Evolutionary conservation across 2,888 invertebrate species (phyloP).

Genomic region (Synergus umbraculus): DNA sequence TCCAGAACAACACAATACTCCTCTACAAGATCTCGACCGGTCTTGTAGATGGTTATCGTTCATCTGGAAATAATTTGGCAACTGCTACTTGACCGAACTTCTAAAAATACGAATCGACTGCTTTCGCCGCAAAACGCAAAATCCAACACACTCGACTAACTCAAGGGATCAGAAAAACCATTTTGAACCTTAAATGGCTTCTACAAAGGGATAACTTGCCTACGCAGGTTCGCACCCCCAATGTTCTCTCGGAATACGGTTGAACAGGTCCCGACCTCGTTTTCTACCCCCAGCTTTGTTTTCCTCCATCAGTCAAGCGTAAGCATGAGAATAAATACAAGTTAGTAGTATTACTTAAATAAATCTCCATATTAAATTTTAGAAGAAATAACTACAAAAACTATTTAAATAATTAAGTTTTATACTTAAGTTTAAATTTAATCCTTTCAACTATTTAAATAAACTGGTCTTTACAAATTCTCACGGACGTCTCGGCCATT

Average conservation of each 20-base stretch:
- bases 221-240: constrained; percentile 31
- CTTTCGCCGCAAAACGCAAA: constrained; percentile 20
- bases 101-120: constrained; percentile 30
- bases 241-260: constrained; percentile 7
- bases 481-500: background rate
- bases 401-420: background rate
- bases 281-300: constrained; percentile 42
- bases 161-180: constrained; percentile 40
- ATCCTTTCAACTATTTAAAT: background rate
- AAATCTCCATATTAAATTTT: background rate
- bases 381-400: background rate
- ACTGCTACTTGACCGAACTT: constrained; percentile 16
- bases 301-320: constrained; percentile 22
- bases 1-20: background rate
- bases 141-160: constrained; percentile 30
- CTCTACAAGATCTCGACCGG: background rate
- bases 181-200: constrained; percentile 51
- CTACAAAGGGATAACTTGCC: constrained; percentile 45
- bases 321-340: background rate
- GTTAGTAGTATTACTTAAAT: background rate
- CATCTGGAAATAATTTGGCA: constrained; percentile 32
- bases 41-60: constrained; percentile 1
- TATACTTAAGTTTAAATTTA: background rate
- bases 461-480: background rate
- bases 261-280: constrained; percentile 48